These are phyloP conservation scores for Dynastes maya DNA, from an alignment of 2,888 invertebrate genomes.

Conservation along the genomic window DNA sequence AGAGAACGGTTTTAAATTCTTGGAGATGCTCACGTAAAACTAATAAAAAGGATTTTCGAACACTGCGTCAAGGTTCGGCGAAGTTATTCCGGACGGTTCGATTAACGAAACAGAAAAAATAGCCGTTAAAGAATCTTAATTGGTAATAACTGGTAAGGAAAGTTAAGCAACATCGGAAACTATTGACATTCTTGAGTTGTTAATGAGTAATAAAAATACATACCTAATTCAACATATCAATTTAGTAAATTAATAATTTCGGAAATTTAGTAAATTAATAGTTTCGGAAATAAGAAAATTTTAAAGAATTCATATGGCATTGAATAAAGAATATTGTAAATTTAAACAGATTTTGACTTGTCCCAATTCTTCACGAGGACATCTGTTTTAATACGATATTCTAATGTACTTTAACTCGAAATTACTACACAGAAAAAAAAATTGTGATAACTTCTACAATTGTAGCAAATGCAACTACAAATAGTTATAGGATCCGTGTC, in stretches of 20 bases:
- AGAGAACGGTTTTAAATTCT: conserved; percentile 39
- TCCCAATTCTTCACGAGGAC: too few species aligned
- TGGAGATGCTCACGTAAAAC: conserved; percentile 2
- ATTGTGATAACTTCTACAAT: too few species aligned
- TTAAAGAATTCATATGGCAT: background rate
- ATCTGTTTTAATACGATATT: too few species aligned
- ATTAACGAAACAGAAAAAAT: conserved; percentile 19
- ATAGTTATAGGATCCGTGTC: too few species aligned
- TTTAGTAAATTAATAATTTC: conserved; percentile 7
- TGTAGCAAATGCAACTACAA: too few species aligned
- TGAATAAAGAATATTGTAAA: too few species aligned
- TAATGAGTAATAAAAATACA: background rate
- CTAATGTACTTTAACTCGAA: too few species aligned
- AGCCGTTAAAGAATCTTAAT: conserved; percentile 17
- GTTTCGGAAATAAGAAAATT: background rate
- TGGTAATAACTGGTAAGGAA: conserved; percentile 5
- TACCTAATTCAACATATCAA: background rate
- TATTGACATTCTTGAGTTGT: conserved; percentile 11
- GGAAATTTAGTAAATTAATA: background rate
- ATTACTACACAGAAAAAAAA: too few species aligned
- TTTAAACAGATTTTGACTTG: too few species aligned
- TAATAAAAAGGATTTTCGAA: conserved; percentile 11
- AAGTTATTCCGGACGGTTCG: conserved; percentile 19
- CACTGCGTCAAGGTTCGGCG: background rate
- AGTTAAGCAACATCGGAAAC: conserved; percentile 21